phyloP scores from a whole-genome alignment of 1,140 invertebrate species.

The Psix sp. region DNA sequence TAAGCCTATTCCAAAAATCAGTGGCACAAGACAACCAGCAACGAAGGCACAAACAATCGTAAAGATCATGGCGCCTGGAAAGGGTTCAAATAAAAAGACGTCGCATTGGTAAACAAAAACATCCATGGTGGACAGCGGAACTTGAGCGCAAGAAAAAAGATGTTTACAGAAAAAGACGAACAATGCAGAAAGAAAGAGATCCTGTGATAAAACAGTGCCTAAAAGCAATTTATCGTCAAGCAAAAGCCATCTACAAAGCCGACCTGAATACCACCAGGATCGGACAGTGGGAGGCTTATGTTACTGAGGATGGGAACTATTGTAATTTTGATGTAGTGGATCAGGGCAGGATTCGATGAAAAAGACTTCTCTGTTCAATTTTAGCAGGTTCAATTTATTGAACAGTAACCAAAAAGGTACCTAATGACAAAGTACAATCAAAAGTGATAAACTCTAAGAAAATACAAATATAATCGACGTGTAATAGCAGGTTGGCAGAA shows the following conservation, averaged over 20 bases:
- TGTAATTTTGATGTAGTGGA: no score
- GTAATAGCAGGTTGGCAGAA: no score
- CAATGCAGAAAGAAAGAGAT: slow-evolving; percentile 3
- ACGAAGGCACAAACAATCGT: neutral
- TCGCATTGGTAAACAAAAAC: neutral
- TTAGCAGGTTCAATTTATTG: no score
- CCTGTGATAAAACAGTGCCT: neutral
- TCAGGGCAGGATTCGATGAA: no score
- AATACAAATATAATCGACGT: no score
- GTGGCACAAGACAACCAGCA: neutral
- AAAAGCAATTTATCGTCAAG: neutral
- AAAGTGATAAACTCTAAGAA: no score
- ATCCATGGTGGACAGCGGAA: slow-evolving; percentile 32
- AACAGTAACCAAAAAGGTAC: no score
- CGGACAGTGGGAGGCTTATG: neutral
- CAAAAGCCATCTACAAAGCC: neutral
- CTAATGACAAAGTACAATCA: no score
- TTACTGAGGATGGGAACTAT: slow-evolving; percentile 24
- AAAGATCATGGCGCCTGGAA: no score
- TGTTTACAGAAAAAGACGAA: slow-evolving; percentile 1
- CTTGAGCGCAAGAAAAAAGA: slow-evolving; percentile 13
- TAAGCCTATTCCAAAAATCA: neutral
- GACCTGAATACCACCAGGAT: no score
- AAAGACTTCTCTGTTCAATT: no score
- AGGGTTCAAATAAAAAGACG: neutral